Base-by-base conservation (phyloP, 2,888 invertebrate genomes). In the Chalcosyrphus nemorum region DNA sequence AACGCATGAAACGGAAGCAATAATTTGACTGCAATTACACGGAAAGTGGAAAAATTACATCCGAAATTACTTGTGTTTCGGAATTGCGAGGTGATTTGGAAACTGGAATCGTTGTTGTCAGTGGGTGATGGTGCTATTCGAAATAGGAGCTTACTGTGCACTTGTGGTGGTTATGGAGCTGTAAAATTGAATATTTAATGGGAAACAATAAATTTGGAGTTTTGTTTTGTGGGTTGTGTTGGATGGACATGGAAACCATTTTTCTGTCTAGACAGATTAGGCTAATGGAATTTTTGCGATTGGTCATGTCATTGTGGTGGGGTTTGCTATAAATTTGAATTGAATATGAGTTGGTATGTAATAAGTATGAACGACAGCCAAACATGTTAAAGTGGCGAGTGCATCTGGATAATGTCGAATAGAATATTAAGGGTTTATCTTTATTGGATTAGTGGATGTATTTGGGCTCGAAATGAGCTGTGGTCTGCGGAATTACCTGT, bases 171-270 rank as follows among this genome's bases (percentile, higher is more conserved):
- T 61, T 57, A 17, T 57, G 50, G 45, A 27, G n/a, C 45, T 54
- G 50, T 66, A 50, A 47, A 82, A 77, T 81, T 81, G 81, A 81
- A 76, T 76, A 76, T 65, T 57, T 65, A 76, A 76, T 65, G 63
- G n/a, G 35, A 0, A 43, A 19, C 32, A 45, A 59, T 81, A 76
- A 70, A 81, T 81, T 29, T n/a, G 47, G 11, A 43, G 45, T 19
- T 50, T 19, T 63, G 47, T 11, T 15, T 15, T 4, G 32, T 47
- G 32, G 11, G 54, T 19, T 9, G 19, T 13, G 35, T 52, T 7
- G 3, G 21, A 19, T 59, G 7, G 4, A 41, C 15, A 35, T 35
- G 41, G 21, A n/a, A 2, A 27, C 5, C 24, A 38, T 56, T 27
- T 57, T 75, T 45, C 24, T 75, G 75, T 75, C 75, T 75, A 65